These are phyloP conservation scores for Macrostomum lignano DNA, from an alignment of 1,140 invertebrate species.

Conservation along the genomic window DNA sequence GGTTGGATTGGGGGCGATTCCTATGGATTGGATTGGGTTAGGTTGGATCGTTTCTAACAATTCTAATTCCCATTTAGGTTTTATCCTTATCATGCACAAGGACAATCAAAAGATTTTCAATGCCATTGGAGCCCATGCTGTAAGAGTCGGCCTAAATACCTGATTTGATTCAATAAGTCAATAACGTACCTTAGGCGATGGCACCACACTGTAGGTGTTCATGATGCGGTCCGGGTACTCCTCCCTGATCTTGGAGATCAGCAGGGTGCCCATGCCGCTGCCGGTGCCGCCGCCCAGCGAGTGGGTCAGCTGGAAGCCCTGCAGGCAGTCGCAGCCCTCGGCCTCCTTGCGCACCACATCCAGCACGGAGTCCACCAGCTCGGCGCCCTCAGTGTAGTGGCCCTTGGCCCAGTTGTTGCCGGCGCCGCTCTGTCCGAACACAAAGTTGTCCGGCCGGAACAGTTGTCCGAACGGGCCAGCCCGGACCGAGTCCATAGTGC, in stretches of 20 bases:
- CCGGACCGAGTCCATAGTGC: conserved; percentile 64
- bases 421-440: conserved; percentile 43
- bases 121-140: too few relatives aligned
- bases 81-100: too few relatives aligned
- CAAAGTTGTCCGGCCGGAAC: conserved; percentile 57
- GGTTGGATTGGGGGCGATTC: too few relatives aligned
- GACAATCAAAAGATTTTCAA: too few relatives aligned
- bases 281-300: conserved; percentile 29
- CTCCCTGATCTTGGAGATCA: conserved; percentile 25
- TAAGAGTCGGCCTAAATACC: too few relatives aligned
- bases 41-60: too few relatives aligned
- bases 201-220: conserved; percentile 48
- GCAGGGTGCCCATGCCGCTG: conserved; percentile 10
- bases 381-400: conserved; percentile 72
- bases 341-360: conserved; percentile 50
- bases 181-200: conserved; percentile 6
- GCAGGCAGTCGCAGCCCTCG: conserved; percentile 36
- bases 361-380: conserved; percentile 48
- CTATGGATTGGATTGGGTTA: too few relatives aligned
- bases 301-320: conserved; percentile 30
- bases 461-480: conserved; percentile 57
- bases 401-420: conserved; percentile 73
- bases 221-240: conserved; percentile 51
- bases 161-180: conserved; percentile 14
- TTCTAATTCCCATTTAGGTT: too few relatives aligned